A percentile compares a stretch with the other conserved stretches of the same genome.
Evolutionary conservation across 2,113 vertebrate genomes (phyloP).

Genomic region (Myotis brandtii): DNA sequence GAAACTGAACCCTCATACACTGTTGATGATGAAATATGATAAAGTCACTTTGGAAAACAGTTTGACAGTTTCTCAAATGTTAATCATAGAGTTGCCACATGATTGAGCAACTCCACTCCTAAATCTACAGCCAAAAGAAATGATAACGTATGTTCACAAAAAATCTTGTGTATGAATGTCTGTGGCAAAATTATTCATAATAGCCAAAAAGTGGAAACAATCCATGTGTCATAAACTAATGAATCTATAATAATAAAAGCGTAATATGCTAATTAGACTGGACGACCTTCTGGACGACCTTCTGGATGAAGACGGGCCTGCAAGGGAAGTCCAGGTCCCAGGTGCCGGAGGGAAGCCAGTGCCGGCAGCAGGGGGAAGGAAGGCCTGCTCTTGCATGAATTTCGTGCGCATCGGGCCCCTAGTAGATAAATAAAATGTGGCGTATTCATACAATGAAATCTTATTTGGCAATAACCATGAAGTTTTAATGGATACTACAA

Average conservation of each 20-base stretch:
- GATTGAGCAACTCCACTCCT: background rate
- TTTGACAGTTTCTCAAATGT: background rate
- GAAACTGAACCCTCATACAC: background rate
- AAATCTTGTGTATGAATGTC: background rate
- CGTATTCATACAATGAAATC: background rate
- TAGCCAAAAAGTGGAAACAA: background rate
- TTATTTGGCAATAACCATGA: background rate
- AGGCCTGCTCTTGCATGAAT: too few relatives aligned
- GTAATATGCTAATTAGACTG: too few relatives aligned
- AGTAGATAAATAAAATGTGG: background rate
- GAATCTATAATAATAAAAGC: background rate
- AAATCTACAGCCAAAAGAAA: background rate
- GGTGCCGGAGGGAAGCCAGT: too few relatives aligned
- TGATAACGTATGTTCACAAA: background rate
- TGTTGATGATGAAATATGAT: background rate
- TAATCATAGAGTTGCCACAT: background rate
- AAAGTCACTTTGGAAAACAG: background rate
- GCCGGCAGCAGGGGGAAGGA: too few relatives aligned
- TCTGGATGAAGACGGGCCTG: too few relatives aligned
- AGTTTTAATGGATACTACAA: background rate
- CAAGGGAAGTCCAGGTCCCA: too few relatives aligned
- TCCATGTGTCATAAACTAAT: background rate
- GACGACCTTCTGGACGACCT: too few relatives aligned
- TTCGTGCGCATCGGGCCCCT: too few relatives aligned
- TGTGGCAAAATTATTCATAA: background rate